Percentiles rank a stretch among this genome's conserved stretches.
Conservation (phyloP, 2,888 invertebrate species). For the Pollenia amentaria region DNA sequence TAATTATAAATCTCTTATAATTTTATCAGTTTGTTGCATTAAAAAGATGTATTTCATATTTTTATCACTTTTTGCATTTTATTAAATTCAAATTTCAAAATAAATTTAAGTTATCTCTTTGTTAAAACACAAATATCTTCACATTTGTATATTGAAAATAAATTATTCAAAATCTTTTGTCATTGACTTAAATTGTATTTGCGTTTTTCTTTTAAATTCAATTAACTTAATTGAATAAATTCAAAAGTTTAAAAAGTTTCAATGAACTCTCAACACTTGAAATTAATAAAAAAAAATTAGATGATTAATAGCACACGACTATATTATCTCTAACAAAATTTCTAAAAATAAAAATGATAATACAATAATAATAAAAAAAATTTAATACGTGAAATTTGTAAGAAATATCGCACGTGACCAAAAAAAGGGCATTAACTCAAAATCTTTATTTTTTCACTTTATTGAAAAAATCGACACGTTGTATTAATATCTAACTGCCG, state of each 20-base stretch:
- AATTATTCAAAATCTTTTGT: neutral
- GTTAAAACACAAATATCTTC: neutral
- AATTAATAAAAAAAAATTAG: neutral
- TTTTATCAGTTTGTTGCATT: no score
- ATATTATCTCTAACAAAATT: neutral
- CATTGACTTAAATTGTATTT: neutral
- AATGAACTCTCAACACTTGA: slow-evolving; percentile 22
- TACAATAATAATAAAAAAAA: neutral
- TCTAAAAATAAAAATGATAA: neutral
- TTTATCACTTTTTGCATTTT: no score
- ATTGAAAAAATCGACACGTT: no score
- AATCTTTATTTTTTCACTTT: no score
- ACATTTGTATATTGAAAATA: neutral
- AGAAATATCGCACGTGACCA: no score
- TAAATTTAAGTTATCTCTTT: neutral
- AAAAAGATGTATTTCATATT: no score
- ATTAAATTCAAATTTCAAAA: no score
- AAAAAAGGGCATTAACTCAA: no score
- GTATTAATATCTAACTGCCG: no score
- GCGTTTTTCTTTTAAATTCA: neutral
- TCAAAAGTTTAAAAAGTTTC: slow-evolving; percentile 24
- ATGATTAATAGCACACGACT: slow-evolving; percentile 24
- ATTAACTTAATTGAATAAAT: slow-evolving; percentile 21
- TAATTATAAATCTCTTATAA: no score
- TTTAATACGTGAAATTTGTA: no score